These are phyloP conservation scores for Stictocephala bisonia DNA, from an alignment of 2,888 invertebrate genomes.

Conservation along the genomic window DNA sequence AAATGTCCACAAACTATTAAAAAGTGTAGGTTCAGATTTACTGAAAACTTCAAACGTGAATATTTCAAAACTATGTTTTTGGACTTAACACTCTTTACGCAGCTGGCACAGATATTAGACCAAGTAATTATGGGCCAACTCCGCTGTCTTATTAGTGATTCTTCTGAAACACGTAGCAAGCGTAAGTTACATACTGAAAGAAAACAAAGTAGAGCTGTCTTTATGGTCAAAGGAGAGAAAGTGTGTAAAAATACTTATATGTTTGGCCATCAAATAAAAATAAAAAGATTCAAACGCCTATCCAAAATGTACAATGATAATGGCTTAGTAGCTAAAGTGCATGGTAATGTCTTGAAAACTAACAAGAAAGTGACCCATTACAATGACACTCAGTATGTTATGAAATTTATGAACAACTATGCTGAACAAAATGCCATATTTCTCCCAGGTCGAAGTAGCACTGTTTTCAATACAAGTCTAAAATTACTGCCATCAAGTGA, in stretches of 20 bases:
- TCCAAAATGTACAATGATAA: slow-evolving; percentile 14
- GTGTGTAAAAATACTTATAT: slow-evolving; percentile 31
- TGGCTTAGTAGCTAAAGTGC: slow-evolving; percentile 21
- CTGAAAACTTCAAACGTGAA: too few species aligned
- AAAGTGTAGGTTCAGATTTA: too few species aligned
- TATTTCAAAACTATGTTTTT: too few species aligned
- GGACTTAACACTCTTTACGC: too few species aligned
- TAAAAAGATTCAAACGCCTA: slow-evolving; percentile 25
- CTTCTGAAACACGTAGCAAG: background rate
- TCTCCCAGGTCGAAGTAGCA: slow-evolving; percentile 30
- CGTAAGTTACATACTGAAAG: background rate
- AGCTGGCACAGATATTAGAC: too few species aligned
- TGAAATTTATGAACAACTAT: slow-evolving; percentile 15
- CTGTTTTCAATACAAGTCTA: slow-evolving; percentile 27
- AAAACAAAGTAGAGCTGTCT: background rate
- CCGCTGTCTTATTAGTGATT: background rate
- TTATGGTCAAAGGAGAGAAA: slow-evolving; percentile 12
- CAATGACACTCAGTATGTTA: slow-evolving; percentile 7
- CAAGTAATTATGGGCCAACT: slow-evolving; percentile 35
- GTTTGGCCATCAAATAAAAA: slow-evolving; percentile 31
- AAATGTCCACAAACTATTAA: too few species aligned
- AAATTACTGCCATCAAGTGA: slow-evolving; percentile 24
- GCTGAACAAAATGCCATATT: slow-evolving; percentile 33
- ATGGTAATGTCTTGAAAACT: background rate
- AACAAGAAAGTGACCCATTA: slow-evolving; percentile 21